phyloP scores from a whole-genome alignment of 2,888 invertebrate genomes.

The Pharmacophagus antenor region DNA sequence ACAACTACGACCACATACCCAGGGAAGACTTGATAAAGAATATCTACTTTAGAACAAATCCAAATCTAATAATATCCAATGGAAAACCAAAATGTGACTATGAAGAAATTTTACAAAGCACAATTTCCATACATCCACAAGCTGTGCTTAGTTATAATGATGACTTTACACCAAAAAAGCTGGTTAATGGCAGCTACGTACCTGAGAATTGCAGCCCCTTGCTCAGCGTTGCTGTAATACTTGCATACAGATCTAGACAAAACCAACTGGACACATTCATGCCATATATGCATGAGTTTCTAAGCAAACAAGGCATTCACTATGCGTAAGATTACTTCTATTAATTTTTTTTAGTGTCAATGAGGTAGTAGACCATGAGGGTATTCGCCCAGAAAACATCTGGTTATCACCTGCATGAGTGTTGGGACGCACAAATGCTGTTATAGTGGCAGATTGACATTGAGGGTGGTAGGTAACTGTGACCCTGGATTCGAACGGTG shows the following conservation, averaged over 20 bases:
- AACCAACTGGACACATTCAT: constrained; percentile 88
- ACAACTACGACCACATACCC: constrained; percentile 53
- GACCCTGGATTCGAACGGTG: no score
- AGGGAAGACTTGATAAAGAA: constrained; percentile 43
- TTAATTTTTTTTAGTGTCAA: neutral
- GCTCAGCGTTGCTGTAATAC: constrained; percentile 88
- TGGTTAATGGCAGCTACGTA: constrained; percentile 57
- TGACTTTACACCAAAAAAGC: constrained; percentile 46
- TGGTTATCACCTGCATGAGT: no score
- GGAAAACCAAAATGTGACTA: constrained; percentile 55
- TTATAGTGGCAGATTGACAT: no score
- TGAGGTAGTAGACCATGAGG: no score
- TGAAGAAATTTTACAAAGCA: constrained; percentile 50
- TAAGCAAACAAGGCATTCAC: constrained; percentile 90
- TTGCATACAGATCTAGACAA: constrained; percentile 89
- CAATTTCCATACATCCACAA: constrained; percentile 42
- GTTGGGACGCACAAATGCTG: no score
- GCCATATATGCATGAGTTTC: constrained; percentile 91
- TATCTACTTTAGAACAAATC: constrained; percentile 46
- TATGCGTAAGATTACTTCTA: constrained; percentile 76
- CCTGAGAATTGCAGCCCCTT: constrained; percentile 61
- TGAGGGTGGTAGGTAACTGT: no score
- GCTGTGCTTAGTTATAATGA: constrained; percentile 46
- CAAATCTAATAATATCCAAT: constrained; percentile 41
- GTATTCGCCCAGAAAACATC: no score